A percentile compares a stretch with the other conserved stretches of the same genome.
Evolutionary conservation across 2,888 invertebrate species (phyloP).

Genomic region (Bursaphelenchus okinawaensis): DNA sequence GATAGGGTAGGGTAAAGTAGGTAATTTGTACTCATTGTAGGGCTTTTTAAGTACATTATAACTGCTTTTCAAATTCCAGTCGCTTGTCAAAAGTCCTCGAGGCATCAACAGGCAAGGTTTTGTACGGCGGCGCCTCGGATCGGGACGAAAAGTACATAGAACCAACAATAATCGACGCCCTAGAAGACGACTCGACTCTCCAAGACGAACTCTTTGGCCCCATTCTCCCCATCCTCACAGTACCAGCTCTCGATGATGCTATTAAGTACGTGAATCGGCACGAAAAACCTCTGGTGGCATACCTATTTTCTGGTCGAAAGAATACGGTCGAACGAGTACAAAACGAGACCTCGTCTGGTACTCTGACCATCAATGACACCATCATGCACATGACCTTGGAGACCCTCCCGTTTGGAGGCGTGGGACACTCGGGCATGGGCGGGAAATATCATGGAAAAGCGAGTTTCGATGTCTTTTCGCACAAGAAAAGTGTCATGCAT

Average conservation of each 20-base stretch:
- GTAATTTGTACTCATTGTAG: too few relatives aligned
- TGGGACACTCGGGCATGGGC: slow-evolving; percentile 76
- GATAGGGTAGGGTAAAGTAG: too few relatives aligned
- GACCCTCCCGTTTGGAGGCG: slow-evolving; percentile 87
- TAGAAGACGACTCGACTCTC: slow-evolving; percentile 66
- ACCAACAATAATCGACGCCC: slow-evolving; percentile 74
- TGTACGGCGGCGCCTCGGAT: slow-evolving; percentile 74
- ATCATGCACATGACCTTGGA: slow-evolving; percentile 76
- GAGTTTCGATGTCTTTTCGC: slow-evolving; percentile 84
- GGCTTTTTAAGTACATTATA: too few relatives aligned
- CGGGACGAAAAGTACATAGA: slow-evolving; percentile 72
- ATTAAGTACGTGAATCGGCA: slow-evolving; percentile 68
- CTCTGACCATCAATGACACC: slow-evolving; percentile 76
- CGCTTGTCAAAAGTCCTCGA: slow-evolving; percentile 67
- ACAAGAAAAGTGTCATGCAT: slow-evolving; percentile 68
- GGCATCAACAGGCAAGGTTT: slow-evolving; percentile 66
- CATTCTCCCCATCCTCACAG: slow-evolving; percentile 77
- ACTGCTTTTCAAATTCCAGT: too few relatives aligned
- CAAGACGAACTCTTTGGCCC: slow-evolving; percentile 89
- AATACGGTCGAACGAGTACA: slow-evolving; percentile 66
- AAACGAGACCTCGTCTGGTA: slow-evolving; percentile 72
- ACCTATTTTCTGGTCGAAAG: slow-evolving; percentile 72
- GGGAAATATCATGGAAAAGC: slow-evolving; percentile 77
- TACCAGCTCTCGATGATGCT: slow-evolving; percentile 78
- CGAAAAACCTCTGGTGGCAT: slow-evolving; percentile 81